Percentiles rank a stretch among this genome's conserved stretches.
Evolutionary conservation across 2,113 vertebrate genomes (phyloP).

Genomic region (Bucco capensis): DNA sequence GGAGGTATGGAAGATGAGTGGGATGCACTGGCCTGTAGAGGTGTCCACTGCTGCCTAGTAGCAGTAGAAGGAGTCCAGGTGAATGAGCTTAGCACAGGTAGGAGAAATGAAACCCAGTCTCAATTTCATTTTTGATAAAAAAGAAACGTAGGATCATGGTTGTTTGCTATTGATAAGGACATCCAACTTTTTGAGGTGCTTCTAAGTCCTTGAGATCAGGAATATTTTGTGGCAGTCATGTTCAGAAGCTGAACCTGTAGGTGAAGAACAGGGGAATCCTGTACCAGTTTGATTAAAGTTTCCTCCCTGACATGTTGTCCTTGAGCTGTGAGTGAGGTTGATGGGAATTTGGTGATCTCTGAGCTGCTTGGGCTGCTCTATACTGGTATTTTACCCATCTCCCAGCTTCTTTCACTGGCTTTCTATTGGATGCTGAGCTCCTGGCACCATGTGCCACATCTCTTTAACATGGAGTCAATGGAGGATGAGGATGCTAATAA

Average conservation of each 20-base stretch:
- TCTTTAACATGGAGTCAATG: background rate
- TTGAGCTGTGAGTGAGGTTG: background rate
- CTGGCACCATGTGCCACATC: background rate
- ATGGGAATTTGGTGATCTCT: background rate
- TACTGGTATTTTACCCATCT: background rate
- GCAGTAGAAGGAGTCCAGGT: background rate
- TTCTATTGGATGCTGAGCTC: background rate
- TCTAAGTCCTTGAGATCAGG: background rate
- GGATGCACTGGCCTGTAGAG: background rate
- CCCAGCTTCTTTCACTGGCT: background rate
- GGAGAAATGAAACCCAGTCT: background rate
- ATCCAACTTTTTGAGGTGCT: background rate
- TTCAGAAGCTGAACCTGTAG: background rate
- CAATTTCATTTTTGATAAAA: background rate
- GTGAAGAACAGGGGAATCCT: background rate
- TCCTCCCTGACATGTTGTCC: background rate
- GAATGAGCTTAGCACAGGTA: background rate
- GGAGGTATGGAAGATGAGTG: background rate
- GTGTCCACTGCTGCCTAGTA: background rate
- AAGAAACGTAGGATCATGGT: background rate
- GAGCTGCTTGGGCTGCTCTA: background rate
- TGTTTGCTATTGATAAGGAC: background rate
- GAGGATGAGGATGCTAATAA: background rate
- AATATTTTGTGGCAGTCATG: background rate
- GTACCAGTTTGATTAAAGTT: background rate